phyloP scores from a whole-genome alignment of 2,888 invertebrate species.

The Tachina grossa region DNA sequence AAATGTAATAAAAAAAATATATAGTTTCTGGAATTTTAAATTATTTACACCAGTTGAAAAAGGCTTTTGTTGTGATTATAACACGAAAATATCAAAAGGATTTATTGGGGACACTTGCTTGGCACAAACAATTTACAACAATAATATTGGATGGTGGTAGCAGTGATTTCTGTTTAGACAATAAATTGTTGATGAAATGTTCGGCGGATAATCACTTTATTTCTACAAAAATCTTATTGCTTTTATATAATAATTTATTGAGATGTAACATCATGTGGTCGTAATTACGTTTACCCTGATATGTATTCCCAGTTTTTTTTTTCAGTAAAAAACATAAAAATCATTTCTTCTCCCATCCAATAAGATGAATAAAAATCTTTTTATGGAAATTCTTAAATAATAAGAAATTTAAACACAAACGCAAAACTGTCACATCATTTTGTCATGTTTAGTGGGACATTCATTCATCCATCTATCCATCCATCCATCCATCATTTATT shows the following conservation, averaged over 20 bases:
- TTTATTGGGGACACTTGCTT: not conserved
- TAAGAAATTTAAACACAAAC: constrained; percentile 26
- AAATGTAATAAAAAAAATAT: not conserved
- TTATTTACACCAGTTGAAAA: constrained; percentile 2
- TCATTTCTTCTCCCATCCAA: not conserved
- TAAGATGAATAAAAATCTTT: constrained; percentile 1
- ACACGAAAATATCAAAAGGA: constrained; percentile 17
- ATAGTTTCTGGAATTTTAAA: not conserved
- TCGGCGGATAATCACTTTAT: too few species aligned
- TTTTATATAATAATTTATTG: too few species aligned
- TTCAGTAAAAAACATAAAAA: not conserved
- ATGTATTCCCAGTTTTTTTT: not conserved
- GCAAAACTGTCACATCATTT: constrained; percentile 67
- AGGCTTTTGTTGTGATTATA: constrained; percentile 1
- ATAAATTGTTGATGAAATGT: too few species aligned
- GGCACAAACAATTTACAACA: not conserved
- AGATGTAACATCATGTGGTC: too few species aligned
- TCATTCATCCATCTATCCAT: constrained; percentile 24
- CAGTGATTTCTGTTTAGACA: not conserved
- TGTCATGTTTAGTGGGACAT: constrained; percentile 43
- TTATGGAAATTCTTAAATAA: constrained; percentile 2
- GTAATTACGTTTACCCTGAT: too few species aligned
- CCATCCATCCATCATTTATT: constrained; percentile 22
- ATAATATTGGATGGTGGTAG: not conserved
- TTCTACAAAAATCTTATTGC: too few species aligned